Evolutionary conservation across 2,888 invertebrate genomes (phyloP).

Genomic region (Oconnorella tubifera): DNA sequence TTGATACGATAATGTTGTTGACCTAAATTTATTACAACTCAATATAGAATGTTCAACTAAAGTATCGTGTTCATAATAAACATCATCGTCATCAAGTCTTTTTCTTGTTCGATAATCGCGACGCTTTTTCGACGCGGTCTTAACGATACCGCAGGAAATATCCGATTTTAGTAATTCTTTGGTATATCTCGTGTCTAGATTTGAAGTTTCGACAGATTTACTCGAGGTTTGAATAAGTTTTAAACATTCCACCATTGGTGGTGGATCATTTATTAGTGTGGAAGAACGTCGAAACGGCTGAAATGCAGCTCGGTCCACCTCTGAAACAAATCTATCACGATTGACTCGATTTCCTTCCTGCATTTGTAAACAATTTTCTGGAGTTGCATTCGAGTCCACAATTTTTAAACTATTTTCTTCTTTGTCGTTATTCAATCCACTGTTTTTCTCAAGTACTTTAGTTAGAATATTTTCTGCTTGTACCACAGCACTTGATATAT

Average conservation of each 20-base stretch:
- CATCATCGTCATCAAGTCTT: background rate
- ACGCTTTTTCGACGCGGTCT: conserved; percentile 56
- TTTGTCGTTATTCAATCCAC: background rate
- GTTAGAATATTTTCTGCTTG: background rate
- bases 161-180: background rate
- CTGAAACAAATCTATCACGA: background rate
- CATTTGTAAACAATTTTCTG: background rate
- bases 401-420: no score
- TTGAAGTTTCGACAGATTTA: background rate
- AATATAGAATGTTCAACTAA: background rate
- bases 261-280: background rate
- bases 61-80: no score
- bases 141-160: conserved; percentile 39
- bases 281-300: background rate
- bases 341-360: background rate
- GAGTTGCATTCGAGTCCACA: background rate
- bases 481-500: conserved; percentile 3
- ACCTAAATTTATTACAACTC: background rate
- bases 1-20: background rate
- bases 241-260: background rate
- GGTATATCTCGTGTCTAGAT: no score
- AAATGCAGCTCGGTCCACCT: background rate
- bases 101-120: conserved; percentile 49
- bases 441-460: background rate
- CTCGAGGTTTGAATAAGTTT: background rate